Percentiles rank a stretch among this genome's conserved stretches.
Evolutionary conservation across 2,888 invertebrate species (phyloP).

Genomic region (Aromia moschata): DNA sequence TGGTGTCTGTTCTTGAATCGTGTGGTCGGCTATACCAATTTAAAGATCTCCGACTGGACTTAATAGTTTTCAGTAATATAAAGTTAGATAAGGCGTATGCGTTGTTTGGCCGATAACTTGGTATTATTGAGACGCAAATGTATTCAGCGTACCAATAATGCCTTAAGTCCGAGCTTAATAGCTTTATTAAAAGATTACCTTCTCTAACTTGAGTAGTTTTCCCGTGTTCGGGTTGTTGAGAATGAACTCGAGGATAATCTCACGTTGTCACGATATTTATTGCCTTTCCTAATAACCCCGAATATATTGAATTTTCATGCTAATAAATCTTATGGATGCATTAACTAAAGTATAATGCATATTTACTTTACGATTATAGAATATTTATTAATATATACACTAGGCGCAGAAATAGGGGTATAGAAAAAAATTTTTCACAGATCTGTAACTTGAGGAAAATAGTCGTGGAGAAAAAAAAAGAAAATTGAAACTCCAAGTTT

Average conservation of each 20-base stretch:
- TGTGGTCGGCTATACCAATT: constrained; percentile 8
- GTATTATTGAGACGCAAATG: constrained; percentile 28
- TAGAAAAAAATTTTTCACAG: too few relatives aligned
- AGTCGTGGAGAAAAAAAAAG: too few relatives aligned
- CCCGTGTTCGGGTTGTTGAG: constrained; percentile 12
- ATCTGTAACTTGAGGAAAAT: too few relatives aligned
- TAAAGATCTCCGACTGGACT: not conserved
- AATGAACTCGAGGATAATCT: constrained; percentile 10
- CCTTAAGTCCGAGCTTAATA: constrained; percentile 29
- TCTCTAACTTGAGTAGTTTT: constrained; percentile 15
- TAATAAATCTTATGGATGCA: constrained; percentile 7
- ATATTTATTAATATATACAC: too few relatives aligned
- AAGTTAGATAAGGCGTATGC: constrained; percentile 29
- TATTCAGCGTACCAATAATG: constrained; percentile 21
- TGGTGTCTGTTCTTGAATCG: not conserved
- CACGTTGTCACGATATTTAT: not conserved
- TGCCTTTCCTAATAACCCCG: not conserved
- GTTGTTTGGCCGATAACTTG: constrained; percentile 32
- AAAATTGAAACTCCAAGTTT: too few relatives aligned
- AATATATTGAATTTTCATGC: constrained; percentile 18
- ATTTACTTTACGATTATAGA: too few relatives aligned
- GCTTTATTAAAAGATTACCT: constrained; percentile 30
- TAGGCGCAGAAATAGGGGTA: too few relatives aligned
- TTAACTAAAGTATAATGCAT: too few relatives aligned
- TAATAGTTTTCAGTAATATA: constrained; percentile 24